phyloP scores from a whole-genome alignment of 1,140 invertebrate genomes.

The Drosophila murphyi region DNA sequence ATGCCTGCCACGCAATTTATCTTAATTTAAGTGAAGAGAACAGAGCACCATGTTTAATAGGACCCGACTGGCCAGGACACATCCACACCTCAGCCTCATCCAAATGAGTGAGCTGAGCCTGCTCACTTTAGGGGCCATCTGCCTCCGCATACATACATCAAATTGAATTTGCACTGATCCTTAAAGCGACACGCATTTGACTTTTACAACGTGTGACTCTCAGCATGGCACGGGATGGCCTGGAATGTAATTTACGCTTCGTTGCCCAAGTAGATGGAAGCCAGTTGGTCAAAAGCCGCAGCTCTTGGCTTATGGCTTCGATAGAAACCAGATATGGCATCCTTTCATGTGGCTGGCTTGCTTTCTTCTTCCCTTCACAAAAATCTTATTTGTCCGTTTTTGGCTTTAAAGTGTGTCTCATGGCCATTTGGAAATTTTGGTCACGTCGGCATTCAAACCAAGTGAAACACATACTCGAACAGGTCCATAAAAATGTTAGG shows the following conservation, averaged over 20 bases:
- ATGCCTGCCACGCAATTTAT: conserved; percentile 57
- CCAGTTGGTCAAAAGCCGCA: not conserved
- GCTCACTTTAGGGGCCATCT: conserved; percentile 13
- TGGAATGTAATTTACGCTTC: conserved; percentile 23
- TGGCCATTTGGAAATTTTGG: conserved; percentile 15
- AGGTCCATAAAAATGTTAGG: conserved; percentile 32
- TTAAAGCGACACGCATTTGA: conserved; percentile 36
- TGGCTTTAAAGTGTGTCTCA: not conserved
- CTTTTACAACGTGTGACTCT: not conserved
- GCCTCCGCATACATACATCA: conserved; percentile 55
- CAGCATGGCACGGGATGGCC: too few species aligned
- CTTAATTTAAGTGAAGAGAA: conserved; percentile 51
- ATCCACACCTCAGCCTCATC: conserved; percentile 18
- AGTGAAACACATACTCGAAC: conserved; percentile 42
- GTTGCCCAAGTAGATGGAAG: conserved; percentile 22
- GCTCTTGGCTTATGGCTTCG: not conserved
- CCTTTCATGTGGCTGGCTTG: too few species aligned
- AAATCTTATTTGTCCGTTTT: not conserved
- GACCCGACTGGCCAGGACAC: not conserved
- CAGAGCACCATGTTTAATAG: not conserved
- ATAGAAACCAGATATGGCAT: too few species aligned
- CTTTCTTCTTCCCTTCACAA: too few species aligned
- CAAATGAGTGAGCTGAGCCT: conserved; percentile 1
- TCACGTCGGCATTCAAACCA: conserved; percentile 47
- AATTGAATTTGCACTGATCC: conserved; percentile 51